These are phyloP conservation scores for Halcyon badia DNA, from an alignment of 2,797 vertebrate species.

Conservation along the genomic window DNA sequence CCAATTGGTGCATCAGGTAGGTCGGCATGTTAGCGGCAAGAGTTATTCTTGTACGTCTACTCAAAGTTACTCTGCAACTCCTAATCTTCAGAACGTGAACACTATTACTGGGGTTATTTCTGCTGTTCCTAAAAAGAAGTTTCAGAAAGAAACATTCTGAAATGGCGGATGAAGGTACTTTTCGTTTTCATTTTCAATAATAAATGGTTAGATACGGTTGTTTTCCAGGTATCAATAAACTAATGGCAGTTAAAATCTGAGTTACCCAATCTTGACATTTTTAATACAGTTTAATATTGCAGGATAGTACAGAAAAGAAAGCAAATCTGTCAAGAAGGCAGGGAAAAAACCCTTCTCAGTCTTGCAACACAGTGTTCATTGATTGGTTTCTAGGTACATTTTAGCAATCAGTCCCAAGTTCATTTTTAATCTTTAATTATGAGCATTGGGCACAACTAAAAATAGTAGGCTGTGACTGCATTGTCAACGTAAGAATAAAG, in stretches of 20 bases:
- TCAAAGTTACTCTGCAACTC: fast-evolving
- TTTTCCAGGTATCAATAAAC: not conserved
- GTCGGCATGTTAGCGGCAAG: not conserved
- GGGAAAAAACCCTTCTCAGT: not conserved
- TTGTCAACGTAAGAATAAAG: not conserved
- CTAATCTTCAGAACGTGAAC: not conserved
- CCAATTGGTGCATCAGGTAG: constrained; percentile 96
- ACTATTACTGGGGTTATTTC: fast-evolving
- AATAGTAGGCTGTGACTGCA: not conserved
- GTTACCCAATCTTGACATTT: not conserved
- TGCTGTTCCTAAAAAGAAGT: not conserved
- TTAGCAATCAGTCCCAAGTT: constrained; percentile 28
- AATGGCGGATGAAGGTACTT: not conserved
- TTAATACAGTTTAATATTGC: not conserved
- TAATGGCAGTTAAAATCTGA: not conserved
- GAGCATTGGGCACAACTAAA: not conserved
- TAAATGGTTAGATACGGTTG: not conserved
- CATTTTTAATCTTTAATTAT: constrained; percentile 21
- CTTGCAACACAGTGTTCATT: constrained; percentile 17
- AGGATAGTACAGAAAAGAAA: not conserved
- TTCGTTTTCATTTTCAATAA: not conserved
- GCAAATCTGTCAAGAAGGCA: not conserved
- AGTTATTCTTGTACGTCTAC: fast-evolving
- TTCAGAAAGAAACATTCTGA: not conserved
- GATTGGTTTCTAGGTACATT: not conserved